Conservation (phyloP, 2,797 vertebrate genomes). For the Tachyglossus aculeatus region DNA sequence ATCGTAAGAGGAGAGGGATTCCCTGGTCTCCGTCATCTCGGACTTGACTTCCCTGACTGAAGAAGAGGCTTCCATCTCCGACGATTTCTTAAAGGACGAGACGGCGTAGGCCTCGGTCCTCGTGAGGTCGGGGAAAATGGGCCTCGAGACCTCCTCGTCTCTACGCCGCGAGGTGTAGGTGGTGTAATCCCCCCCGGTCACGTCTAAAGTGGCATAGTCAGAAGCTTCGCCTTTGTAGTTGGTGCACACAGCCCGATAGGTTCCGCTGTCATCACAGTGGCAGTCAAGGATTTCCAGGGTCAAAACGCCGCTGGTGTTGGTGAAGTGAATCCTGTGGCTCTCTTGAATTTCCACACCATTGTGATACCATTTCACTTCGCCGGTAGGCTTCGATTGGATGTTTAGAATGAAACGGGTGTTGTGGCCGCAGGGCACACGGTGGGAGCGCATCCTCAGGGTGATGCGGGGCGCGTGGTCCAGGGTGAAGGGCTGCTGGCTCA, state of each 20-base stretch:
- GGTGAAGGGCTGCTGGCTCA: constrained; percentile 91
- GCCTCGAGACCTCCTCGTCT: constrained; percentile 89
- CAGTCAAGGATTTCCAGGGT: constrained; percentile 91
- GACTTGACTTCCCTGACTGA: constrained; percentile 87
- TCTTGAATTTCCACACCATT: constrained; percentile 89
- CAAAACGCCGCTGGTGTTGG: constrained; percentile 90
- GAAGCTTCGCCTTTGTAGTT: constrained; percentile 94
- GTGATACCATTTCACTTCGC: constrained; percentile 92
- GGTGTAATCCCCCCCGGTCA: constrained; percentile 86
- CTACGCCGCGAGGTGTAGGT: constrained; percentile 82
- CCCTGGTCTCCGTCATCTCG: constrained; percentile 82
- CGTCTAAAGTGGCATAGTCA: constrained; percentile 94
- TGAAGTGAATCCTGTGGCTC: constrained; percentile 87
- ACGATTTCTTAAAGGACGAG: constrained; percentile 87
- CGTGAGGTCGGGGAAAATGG: constrained; percentile 86
- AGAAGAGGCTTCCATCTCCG: constrained; percentile 84
- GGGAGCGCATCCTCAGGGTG: constrained; percentile 95
- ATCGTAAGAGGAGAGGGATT: constrained; percentile 81
- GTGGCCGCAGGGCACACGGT: constrained; percentile 86
- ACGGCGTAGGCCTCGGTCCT: constrained; percentile 89
- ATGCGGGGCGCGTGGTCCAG: constrained; percentile 93
- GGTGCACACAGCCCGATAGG: constrained; percentile 90
- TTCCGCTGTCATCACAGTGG: constrained; percentile 90
- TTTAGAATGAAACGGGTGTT: constrained; percentile 92
- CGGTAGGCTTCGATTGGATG: constrained; percentile 91